Percentiles rank a stretch among this genome's conserved stretches.
These are phyloP conservation scores for Pseudochirops cupreus DNA, from an alignment of 2,797 vertebrate species.

Conservation along the genomic window DNA sequence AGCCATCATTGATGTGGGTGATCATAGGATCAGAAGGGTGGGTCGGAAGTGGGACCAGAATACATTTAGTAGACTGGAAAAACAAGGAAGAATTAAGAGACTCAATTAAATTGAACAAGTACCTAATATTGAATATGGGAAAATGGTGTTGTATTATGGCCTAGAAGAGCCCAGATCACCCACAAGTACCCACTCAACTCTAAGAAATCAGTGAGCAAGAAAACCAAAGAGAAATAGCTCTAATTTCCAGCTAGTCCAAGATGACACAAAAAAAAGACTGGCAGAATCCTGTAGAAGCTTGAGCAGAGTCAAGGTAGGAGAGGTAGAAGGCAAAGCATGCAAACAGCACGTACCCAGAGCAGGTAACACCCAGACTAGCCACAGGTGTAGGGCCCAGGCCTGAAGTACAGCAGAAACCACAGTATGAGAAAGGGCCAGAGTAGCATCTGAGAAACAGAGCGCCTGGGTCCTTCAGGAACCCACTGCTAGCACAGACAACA, in stretches of 20 bases:
- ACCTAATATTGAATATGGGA: neutral
- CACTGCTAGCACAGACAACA: neutral
- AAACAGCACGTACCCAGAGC: neutral
- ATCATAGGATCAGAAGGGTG: neutral
- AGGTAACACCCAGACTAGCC: neutral
- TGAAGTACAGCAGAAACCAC: neutral
- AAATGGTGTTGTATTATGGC: neutral
- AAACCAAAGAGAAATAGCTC: neutral
- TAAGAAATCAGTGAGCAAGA: neutral
- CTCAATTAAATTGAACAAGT: neutral
- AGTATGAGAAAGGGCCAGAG: neutral
- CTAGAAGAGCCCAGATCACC: neutral
- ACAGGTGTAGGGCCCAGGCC: neutral
- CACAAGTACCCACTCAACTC: neutral
- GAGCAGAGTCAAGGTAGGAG: neutral
- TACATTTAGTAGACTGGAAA: neutral
- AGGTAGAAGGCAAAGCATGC: neutral
- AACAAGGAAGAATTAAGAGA: neutral
- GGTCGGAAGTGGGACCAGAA: neutral
- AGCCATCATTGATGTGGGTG: neutral
- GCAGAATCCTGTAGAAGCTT: neutral
- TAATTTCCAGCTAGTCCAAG: neutral
- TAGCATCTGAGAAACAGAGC: neutral
- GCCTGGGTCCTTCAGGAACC: neutral
- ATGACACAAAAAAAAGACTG: neutral